Base-by-base conservation (phyloP, 1,140 invertebrate species). In the Mylabris phalerata region DNA sequence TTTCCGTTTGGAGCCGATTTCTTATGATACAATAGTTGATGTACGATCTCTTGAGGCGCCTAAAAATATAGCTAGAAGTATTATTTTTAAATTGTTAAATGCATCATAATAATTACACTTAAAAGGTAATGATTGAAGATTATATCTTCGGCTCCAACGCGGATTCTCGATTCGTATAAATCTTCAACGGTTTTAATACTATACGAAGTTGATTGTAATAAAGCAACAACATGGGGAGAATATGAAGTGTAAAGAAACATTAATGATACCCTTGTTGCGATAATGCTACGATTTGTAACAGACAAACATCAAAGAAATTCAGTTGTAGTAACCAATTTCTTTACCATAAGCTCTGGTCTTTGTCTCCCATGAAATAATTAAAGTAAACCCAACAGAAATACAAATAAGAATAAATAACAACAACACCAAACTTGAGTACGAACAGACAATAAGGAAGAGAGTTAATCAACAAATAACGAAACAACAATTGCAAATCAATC, bases 201-300 rank as follows among this genome's bases (percentile, higher is more conserved):
- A 10, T 52, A 11, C 9, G 51, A 57, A 32, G 49, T 54, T 25
- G 25, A 47, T 40, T 58, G 59, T 39, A 55, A 45, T 26, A 61
- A 48, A 3, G 48, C 45, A 10, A 60, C 67, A 44, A 78, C 78
- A 50, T 75, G 74, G 2, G 77, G 76, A 10, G 75, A 73, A 56
- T 78, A 78, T 2, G 76, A 70, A 1, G 72, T 69, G 57, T 77
- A 77, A 1, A 77, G 51, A 43, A 67, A 62, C 44, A 63, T 54
- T 10, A 62, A 50, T 7, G 46, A 27, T 39, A 67, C 32, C 80
- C 80, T 70, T 82, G 80, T 68, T 82, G 80, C 58, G 78, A 78
- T 1, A 77, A 68, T 10, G 77, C 76, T 5, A 76, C 78, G 55
- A 79, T 74, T 48, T 77, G 74, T 48, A 80, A 64, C 38, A 80